Evolutionary conservation across 1,140 invertebrate genomes (phyloP).

Genomic region (Telenomus remus): DNA sequence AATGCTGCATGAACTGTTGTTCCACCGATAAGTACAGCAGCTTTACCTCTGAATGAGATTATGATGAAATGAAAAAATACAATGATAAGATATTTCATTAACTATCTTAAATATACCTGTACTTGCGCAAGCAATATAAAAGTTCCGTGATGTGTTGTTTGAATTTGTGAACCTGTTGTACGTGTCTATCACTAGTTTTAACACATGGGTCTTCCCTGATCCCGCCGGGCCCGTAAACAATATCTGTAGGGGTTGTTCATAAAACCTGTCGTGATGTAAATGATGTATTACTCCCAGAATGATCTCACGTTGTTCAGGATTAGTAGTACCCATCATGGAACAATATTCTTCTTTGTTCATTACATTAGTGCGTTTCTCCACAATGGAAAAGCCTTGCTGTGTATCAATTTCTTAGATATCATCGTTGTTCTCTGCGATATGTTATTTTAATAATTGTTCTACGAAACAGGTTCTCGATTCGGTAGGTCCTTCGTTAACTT

Average conservation of each 20-base stretch:
- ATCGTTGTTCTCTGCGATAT: background rate
- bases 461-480: background rate
- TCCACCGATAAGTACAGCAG: constrained; percentile 63
- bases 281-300: background rate
- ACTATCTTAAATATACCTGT: no score
- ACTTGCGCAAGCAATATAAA: constrained; percentile 63
- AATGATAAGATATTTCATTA: no score
- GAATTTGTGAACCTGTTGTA: constrained; percentile 35
- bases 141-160: constrained; percentile 30
- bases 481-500: background rate
- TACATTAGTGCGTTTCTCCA: constrained; percentile 1
- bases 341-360: background rate
- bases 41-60: constrained; percentile 40
- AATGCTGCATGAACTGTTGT: constrained; percentile 63
- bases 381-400: background rate
- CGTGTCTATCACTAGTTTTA: constrained; percentile 61
- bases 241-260: constrained; percentile 58
- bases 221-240: constrained; percentile 63
- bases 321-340: background rate
- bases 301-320: background rate
- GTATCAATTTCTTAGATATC: background rate
- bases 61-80: no score
- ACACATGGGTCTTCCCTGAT: constrained; percentile 55
- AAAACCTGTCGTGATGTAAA: background rate
- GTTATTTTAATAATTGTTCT: background rate